phyloP scores from a whole-genome alignment of 1,140 invertebrate genomes.

The Protaetia brevitarsis region DNA sequence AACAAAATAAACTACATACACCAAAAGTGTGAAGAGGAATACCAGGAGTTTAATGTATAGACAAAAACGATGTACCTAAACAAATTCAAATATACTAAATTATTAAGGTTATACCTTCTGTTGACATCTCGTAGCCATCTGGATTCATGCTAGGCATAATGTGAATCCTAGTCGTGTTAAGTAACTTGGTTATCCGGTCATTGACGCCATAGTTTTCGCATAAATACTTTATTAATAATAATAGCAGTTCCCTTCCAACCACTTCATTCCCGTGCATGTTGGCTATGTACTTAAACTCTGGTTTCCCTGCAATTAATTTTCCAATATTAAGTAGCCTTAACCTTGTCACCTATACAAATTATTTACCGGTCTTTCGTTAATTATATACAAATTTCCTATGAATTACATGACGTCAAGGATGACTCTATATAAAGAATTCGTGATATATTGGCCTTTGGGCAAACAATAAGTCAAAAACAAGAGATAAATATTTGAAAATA shows the following conservation, averaged over 20 bases:
- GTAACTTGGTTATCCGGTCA: slow-evolving; percentile 67
- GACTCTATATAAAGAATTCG: no score
- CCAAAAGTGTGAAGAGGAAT: no score
- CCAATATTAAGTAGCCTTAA: not conserved
- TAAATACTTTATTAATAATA: slow-evolving; percentile 81
- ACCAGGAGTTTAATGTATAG: no score
- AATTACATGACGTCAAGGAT: no score
- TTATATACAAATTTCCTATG: no score
- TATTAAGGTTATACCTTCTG: slow-evolving; percentile 52
- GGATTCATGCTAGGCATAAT: slow-evolving; percentile 97
- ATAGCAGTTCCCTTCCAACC: slow-evolving; percentile 82
- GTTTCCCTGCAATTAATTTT: slow-evolving; percentile 58
- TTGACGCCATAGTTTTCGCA: slow-evolving; percentile 81
- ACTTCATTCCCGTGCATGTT: slow-evolving; percentile 98
- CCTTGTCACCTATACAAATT: not conserved
- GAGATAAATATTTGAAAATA: not conserved
- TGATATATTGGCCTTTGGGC: no score
- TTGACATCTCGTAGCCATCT: slow-evolving; percentile 86
- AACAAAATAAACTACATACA: no score
- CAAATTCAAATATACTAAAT: not conserved
- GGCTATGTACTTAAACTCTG: slow-evolving; percentile 90
- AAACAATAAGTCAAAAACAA: no score
- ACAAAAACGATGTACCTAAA: no score
- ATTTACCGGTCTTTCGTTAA: not conserved
- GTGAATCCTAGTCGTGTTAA: slow-evolving; percentile 84